Evolutionary conservation across 2,888 invertebrate species (phyloP), one percentile per base, ranked within the genome.

Genomic region (Nomada ferruginata): DNA sequence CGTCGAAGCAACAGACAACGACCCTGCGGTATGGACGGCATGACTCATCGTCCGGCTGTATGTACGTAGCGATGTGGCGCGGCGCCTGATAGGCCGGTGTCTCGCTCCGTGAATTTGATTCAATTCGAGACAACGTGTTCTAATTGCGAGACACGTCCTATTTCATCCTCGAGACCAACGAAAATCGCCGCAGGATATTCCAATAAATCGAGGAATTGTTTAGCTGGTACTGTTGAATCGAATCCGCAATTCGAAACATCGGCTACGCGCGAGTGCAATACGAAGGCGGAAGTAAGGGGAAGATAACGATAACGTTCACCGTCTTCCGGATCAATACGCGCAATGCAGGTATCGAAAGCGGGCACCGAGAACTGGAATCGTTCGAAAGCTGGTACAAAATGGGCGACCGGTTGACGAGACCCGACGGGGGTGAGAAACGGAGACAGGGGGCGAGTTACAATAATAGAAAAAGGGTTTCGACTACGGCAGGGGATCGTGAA

Each of bases 31-130:
- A 63, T 26, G 68, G 65, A 50, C 66, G 66, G 64, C 44, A 55
- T 87, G 87, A 87, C 85, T 87, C 87, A 87, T 83, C 83, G 83
- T 82, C 75, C 83, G 71, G 79, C 78, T 83, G 75, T 72, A 79
- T 61, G 69, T 59, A 76, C 68, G 60, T 26, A 57, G 68, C 65
- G 47, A 20, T 50, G 63, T 52, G 74, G 36, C 68, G 26, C 20
- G 64, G 18, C 50, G 57, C 60, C 9, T 36, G 52, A 36, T 23
- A 44, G 44, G 55, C 64, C 26, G 69, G 26, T 85, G 85, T 87
- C 77, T 87, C 83, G 85, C 76, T 83, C 69, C 74, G 60, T 81
- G 76, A 85, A 85, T 83, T 86, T 79, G 83, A 82, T 82, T 65
- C 82, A 76, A 55, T 60, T 60, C 52, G 65, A 81, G 72, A 72